A percentile compares a stretch with the other conserved stretches of the same genome.
Evolutionary conservation across 1,140 invertebrate species (phyloP).

Genomic region (Anastrepha ludens): DNA sequence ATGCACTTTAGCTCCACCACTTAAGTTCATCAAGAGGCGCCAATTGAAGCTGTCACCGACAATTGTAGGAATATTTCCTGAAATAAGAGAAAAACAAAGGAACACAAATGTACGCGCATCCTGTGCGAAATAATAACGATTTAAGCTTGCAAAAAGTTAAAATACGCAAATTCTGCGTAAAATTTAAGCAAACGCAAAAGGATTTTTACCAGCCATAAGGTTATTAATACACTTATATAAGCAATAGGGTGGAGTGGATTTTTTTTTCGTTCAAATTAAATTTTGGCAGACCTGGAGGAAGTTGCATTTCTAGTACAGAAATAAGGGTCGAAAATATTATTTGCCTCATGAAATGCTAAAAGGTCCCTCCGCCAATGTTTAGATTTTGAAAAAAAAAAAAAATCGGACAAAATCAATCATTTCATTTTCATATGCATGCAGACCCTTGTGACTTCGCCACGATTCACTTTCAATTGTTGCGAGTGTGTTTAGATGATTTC

Average conservation of each 20-base stretch:
- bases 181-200: neutral
- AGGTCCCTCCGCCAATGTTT: too few species aligned
- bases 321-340: too few species aligned
- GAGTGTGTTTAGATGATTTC: too few species aligned
- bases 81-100: slow-evolving; percentile 2
- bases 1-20: neutral
- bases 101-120: neutral
- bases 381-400: too few species aligned
- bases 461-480: too few species aligned
- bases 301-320: too few species aligned
- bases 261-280: too few species aligned
- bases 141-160: neutral
- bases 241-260: neutral
- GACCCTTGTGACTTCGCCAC: too few species aligned
- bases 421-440: too few species aligned
- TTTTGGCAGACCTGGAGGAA: too few species aligned
- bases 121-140: neutral
- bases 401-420: too few species aligned
- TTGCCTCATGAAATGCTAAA: too few species aligned
- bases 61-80: neutral
- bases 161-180: neutral
- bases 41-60: neutral
- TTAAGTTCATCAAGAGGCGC: neutral
- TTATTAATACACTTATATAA: neutral
- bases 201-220: neutral